Evolutionary conservation across 2,888 invertebrate species (phyloP), one percentile per base, ranked within the genome.

Genomic region (Drosophila colorata): DNA sequence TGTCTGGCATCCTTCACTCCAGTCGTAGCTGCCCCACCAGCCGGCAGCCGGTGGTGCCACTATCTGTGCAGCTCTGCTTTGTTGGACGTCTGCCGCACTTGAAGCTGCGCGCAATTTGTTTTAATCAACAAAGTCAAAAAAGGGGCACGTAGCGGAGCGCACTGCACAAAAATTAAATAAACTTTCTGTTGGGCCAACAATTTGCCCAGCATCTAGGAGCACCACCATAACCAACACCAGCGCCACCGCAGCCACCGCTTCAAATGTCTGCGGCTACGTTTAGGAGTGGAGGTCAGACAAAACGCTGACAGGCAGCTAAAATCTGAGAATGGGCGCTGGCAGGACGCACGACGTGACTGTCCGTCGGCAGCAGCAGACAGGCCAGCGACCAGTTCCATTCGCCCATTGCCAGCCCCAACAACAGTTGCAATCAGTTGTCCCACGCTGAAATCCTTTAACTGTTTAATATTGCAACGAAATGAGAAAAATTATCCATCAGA

Each of bases 81-180:
- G 63, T 68, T 43, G 48, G 38, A 48, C 53, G 74, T 76, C 70
- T 75, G 76, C 65, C 72, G 72, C 74, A 70, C 75, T 76, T 80
- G 74, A 84, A 80, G 80, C 76, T 73, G 73, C 80, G 78, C 85
- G 71, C 87, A 85, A 85, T 85, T 85, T 85, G 85, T 87, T 87
- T 85, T 85, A 85, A 85, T 85, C 85, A 85, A 85, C 87, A 82
- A 87, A 85, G 78, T 86, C 83, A 81, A 80, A 86, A 13, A 86
- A 79, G 67, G 55, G 56, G 60, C 76, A 64, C 69, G 61, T 69
- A 66, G 57, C 20, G 46, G 41, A 49, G 44, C 43, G 58, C 46
- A 77, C 16, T 59, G 74, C 35, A 75, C 76, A 78, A 87, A 84
- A 84, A 84, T 87, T 84, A 84, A 87, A 87, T 84, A 84, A 84